Base-by-base conservation (phyloP, 1,140 invertebrate genomes). In the Lerema accius region DNA sequence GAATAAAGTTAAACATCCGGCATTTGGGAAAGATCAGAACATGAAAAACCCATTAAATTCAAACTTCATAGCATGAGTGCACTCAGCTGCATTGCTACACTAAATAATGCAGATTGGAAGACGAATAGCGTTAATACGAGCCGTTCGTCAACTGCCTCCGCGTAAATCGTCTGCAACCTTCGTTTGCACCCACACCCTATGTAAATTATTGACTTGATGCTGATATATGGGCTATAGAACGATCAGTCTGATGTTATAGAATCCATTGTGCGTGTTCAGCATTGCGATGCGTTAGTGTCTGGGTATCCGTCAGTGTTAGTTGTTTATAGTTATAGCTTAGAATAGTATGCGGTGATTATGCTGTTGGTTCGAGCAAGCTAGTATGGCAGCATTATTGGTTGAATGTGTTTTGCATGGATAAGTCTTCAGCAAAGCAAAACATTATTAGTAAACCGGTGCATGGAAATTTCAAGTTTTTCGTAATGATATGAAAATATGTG, bases 121-220 rank as follows among this genome's bases (percentile, higher is more conserved):
- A 63, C 37, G 50, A 42, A 63, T 63, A 43, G 40, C 42, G 26
- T 17, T 53, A 53, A 63, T 55, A 61, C 43, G 16, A 26, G 46
- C 46, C 16, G 49, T 61, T 46, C 32, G 26, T 61, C 46, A 61
- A 15, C 6, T 28, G 59, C 13, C 17, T 35, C 35, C 35, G 32
- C 59, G 59, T 61, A 61, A 61, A 61, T 61, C 59, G 59, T 61
- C 45, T 59, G 43, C 23, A 48, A 61, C 59, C 45, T 61, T 61
- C 59, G 58, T 48, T 61, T 61, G 45, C 59, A 61, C 45, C 59
- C 59, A 37, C 43, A 59, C 49, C 46, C 46, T 51, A 35, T 37
- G 50, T 53, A 53, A 53, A 51, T 51, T 51, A 51, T 51, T 28
- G 49, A 23, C 28, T n/a, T n/a, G 28, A 51, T 37, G 14, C 32